These are phyloP conservation scores for Acyrthosiphon pisum DNA, from an alignment of 1,140 invertebrate genomes.

Conservation along the genomic window DNA sequence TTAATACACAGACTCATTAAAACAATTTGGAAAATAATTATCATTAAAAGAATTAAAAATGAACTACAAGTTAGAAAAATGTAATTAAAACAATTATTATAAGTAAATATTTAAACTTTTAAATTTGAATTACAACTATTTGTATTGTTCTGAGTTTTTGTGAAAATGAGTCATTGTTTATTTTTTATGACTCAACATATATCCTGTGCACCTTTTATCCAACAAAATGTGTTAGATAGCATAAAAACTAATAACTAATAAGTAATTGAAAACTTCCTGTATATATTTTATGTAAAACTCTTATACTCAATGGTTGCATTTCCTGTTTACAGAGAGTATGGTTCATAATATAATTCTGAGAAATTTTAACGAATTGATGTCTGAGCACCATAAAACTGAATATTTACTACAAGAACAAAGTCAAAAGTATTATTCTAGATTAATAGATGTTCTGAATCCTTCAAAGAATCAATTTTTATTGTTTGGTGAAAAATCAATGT, in stretches of 20 bases:
- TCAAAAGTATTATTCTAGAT: slow-evolving; percentile 39
- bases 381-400: background rate
- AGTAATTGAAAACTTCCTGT: background rate
- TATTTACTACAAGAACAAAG: background rate
- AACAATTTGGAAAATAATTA: background rate
- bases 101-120: background rate
- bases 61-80: background rate
- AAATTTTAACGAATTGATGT: slow-evolving; percentile 13
- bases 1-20: background rate
- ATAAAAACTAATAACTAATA: background rate
- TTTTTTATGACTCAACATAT: background rate
- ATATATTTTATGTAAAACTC: background rate
- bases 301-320: background rate
- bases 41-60: background rate
- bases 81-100: too few species aligned
- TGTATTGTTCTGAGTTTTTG: background rate
- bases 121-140: background rate
- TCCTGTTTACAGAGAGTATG: slow-evolving; percentile 39
- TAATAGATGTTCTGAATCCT: background rate
- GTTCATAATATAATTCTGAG: slow-evolving; percentile 19
- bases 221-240: background rate
- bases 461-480: background rate
- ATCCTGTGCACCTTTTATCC: background rate
- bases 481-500: slow-evolving; percentile 32
- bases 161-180: slow-evolving; percentile 34